These are phyloP conservation scores for Hymenochirus boettgeri DNA, from an alignment of 2,113 vertebrate species.

Conservation along the genomic window DNA sequence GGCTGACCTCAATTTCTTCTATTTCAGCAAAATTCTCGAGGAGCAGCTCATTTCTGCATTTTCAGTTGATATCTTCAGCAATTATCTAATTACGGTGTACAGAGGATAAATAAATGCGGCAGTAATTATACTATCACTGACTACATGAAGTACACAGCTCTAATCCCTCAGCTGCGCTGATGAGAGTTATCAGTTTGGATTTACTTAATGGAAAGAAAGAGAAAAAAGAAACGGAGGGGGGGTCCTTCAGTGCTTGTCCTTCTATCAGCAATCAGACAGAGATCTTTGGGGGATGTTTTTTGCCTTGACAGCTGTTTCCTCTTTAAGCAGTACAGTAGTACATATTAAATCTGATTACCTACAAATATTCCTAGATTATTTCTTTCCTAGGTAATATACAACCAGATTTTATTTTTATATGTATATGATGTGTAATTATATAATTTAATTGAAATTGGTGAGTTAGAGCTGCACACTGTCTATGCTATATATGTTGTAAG, in stretches of 20 bases:
- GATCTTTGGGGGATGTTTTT: neutral
- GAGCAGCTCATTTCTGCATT: conserved; percentile 35
- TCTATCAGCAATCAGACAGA: conserved; percentile 9
- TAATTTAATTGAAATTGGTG: too few species aligned
- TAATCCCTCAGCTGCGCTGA: conserved; percentile 32
- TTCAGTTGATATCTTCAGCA: conserved; percentile 33
- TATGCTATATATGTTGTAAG: too few species aligned
- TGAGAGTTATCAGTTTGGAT: conserved; percentile 32
- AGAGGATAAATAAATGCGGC: conserved; percentile 32
- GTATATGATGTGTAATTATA: too few species aligned
- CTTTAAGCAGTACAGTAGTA: neutral
- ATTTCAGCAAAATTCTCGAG: conserved; percentile 41
- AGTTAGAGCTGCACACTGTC: too few species aligned
- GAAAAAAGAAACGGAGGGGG: neutral
- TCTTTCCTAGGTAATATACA: too few species aligned
- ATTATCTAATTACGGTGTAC: conserved; percentile 40
- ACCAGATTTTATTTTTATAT: too few species aligned
- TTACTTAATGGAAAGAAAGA: conserved; percentile 9
- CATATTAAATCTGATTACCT: too few species aligned
- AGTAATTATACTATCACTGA: conserved; percentile 37
- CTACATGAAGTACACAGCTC: conserved; percentile 24
- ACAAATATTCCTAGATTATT: too few species aligned
- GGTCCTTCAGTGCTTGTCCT: conserved; percentile 2
- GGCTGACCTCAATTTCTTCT: conserved; percentile 40
- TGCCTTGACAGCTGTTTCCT: neutral